Evolutionary conservation across 2,888 invertebrate species (phyloP).

Genomic region (Macrophya alboannulata): DNA sequence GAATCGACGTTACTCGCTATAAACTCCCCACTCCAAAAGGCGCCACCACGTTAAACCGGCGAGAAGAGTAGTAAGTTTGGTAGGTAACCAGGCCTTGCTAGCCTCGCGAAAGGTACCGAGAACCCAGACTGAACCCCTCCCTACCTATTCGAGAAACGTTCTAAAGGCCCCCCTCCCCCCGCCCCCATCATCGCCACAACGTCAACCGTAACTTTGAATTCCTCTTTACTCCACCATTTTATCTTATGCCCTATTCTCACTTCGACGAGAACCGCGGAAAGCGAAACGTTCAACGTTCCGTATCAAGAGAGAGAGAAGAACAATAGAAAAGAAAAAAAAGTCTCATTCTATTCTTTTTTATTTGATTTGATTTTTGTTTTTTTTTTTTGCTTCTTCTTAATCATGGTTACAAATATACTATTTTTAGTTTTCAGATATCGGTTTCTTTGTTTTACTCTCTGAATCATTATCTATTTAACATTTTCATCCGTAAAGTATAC

Average conservation of each 20-base stretch:
- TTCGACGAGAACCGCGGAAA: slow-evolving; percentile 18
- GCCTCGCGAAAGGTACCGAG: slow-evolving; percentile 61
- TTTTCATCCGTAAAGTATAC: not conserved
- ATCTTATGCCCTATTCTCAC: slow-evolving; percentile 17
- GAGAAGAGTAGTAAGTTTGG: slow-evolving; percentile 44
- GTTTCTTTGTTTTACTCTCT: not conserved
- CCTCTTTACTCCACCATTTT: slow-evolving; percentile 8
- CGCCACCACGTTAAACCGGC: slow-evolving; percentile 58
- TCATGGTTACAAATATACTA: slow-evolving; percentile 11
- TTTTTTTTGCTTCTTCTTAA: not conserved
- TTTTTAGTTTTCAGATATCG: not conserved
- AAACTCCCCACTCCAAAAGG: slow-evolving; percentile 24
- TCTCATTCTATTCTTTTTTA: not conserved
- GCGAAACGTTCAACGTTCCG: slow-evolving; percentile 10
- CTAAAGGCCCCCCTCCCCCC: slow-evolving; percentile 16
- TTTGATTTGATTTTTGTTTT: not conserved
- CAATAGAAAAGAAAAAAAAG: not conserved
- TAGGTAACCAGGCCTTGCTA: slow-evolving; percentile 63
- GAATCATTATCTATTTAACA: not conserved
- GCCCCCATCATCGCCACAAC: slow-evolving; percentile 52
- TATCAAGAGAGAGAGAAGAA: not conserved
- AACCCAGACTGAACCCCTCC: slow-evolving; percentile 56
- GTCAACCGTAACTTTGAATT: slow-evolving; percentile 59
- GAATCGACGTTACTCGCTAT: slow-evolving; percentile 23
- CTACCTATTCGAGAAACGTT: slow-evolving; percentile 35